These are phyloP conservation scores for Ameiurus melas DNA, from an alignment of 2,113 vertebrate genomes.

Conservation along the genomic window DNA sequence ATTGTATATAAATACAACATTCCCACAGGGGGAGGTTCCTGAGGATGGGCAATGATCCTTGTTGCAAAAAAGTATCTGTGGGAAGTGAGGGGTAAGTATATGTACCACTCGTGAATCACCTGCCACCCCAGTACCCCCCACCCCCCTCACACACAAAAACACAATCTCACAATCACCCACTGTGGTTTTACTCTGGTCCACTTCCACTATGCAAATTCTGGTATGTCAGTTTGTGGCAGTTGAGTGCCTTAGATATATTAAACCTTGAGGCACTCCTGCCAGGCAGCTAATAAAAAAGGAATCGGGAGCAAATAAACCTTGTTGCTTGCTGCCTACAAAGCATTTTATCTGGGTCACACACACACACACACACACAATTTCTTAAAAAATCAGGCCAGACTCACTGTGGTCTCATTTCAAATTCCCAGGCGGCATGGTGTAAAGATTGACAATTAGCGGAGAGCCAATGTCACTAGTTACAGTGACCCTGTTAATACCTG, in stretches of 20 bases:
- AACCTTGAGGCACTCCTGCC: conserved; percentile 28
- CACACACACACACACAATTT: conserved; percentile 7
- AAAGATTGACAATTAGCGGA: conserved; percentile 20
- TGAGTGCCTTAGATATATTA: conserved; percentile 14
- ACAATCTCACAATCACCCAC: neutral
- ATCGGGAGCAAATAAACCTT: conserved; percentile 60
- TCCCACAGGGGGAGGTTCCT: conserved; percentile 34
- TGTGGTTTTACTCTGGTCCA: neutral
- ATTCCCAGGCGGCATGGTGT: neutral
- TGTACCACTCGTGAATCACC: conserved; percentile 36
- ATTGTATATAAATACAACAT: conserved; percentile 28
- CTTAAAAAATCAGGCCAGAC: conserved; percentile 57
- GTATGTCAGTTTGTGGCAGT: conserved; percentile 11
- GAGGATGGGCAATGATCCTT: conserved; percentile 52
- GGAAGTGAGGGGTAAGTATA: conserved; percentile 28
- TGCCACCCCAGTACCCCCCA: neutral
- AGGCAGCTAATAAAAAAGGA: conserved; percentile 61
- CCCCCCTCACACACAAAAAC: neutral
- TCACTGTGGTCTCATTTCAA: conserved; percentile 54
- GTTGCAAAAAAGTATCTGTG: conserved; percentile 61
- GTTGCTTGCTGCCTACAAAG: neutral
- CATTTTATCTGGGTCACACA: conserved; percentile 56
- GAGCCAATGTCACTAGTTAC: conserved; percentile 32
- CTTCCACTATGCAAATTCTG: conserved; percentile 1
- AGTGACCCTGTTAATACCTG: conserved; percentile 48